Percentiles rank a stretch among this genome's conserved stretches.
These are phyloP conservation scores for Myotis yumanensis DNA, from an alignment of 2,113 vertebrate genomes.

Conservation along the genomic window DNA sequence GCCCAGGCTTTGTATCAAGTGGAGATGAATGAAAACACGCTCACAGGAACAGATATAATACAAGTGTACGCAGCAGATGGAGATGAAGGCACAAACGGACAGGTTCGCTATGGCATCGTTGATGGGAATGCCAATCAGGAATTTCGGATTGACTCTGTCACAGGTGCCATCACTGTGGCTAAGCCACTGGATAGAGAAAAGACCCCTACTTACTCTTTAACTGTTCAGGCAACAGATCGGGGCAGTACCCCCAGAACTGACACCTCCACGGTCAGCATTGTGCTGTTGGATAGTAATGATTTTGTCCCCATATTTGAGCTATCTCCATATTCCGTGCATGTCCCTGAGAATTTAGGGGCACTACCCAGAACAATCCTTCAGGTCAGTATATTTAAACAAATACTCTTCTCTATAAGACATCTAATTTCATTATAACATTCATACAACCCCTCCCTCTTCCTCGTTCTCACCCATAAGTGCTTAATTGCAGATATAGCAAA, in stretches of 20 bases:
- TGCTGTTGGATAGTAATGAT: slow-evolving; percentile 93
- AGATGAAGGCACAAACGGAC: slow-evolving; percentile 94
- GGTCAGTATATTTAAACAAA: slow-evolving; percentile 82
- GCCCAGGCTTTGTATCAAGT: slow-evolving; percentile 91
- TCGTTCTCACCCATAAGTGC: background rate
- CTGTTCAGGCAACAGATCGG: slow-evolving; percentile 91
- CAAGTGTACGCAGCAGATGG: slow-evolving; percentile 91
- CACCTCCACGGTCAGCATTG: slow-evolving; percentile 87
- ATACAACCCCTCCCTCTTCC: background rate
- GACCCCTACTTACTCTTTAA: slow-evolving; percentile 85
- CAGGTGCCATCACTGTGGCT: slow-evolving; percentile 92
- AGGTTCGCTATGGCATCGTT: slow-evolving; percentile 92
- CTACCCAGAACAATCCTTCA: slow-evolving; percentile 92
- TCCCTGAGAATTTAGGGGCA: slow-evolving; percentile 90
- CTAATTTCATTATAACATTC: background rate
- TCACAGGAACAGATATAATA: slow-evolving; percentile 92
- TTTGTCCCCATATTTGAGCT: slow-evolving; percentile 92
- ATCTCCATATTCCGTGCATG: slow-evolving; percentile 91
- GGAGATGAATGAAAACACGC: slow-evolving; percentile 90
- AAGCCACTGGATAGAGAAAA: slow-evolving; percentile 93
- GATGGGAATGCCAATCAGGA: slow-evolving; percentile 85
- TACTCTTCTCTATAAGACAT: background rate
- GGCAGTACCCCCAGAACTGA: slow-evolving; percentile 92
- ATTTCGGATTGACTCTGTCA: slow-evolving; percentile 95
- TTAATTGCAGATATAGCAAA: background rate